Evolutionary conservation across 2,888 invertebrate species (phyloP).

Genomic region (Autographa gamma): DNA sequence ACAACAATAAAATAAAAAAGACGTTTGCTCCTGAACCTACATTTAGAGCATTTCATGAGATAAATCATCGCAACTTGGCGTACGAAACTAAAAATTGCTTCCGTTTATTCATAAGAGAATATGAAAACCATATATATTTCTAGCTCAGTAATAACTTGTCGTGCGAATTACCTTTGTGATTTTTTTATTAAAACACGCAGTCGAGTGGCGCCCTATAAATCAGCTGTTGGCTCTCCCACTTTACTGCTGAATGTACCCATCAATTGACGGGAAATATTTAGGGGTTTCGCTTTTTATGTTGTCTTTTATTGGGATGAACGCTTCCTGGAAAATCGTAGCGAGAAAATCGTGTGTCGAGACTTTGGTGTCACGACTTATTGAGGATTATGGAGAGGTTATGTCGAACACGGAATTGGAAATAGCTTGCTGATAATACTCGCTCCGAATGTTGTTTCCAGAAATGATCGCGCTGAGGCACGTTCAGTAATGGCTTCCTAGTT

Average conservation of each 20-base stretch:
- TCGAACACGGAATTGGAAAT: constrained; percentile 31
- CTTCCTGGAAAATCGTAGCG: constrained; percentile 63
- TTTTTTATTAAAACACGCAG: constrained; percentile 85
- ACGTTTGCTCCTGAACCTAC: constrained; percentile 49
- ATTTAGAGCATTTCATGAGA: constrained; percentile 56
- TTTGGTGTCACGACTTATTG: constrained; percentile 46
- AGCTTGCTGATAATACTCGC: constrained; percentile 10
- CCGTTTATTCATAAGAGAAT: constrained; percentile 79
- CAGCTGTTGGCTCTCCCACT: constrained; percentile 82
- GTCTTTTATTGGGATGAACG: constrained; percentile 74
- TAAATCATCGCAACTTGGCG: constrained; percentile 69
- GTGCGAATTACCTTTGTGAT: constrained; percentile 85
- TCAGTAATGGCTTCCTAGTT: background rate
- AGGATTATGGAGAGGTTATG: constrained; percentile 50
- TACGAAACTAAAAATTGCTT: constrained; percentile 75
- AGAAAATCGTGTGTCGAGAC: constrained; percentile 54
- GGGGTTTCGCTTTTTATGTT: constrained; percentile 76
- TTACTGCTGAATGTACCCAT: constrained; percentile 80
- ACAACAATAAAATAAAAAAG: constrained; percentile 21
- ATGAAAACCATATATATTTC: constrained; percentile 81
- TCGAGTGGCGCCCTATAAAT: constrained; percentile 86
- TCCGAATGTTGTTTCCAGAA: background rate
- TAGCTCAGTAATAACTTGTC: constrained; percentile 83
- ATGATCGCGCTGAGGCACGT: background rate
- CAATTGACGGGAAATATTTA: constrained; percentile 81